phyloP scores from a whole-genome alignment of 2,888 invertebrate genomes.

The Standfussiana lucernea region DNA sequence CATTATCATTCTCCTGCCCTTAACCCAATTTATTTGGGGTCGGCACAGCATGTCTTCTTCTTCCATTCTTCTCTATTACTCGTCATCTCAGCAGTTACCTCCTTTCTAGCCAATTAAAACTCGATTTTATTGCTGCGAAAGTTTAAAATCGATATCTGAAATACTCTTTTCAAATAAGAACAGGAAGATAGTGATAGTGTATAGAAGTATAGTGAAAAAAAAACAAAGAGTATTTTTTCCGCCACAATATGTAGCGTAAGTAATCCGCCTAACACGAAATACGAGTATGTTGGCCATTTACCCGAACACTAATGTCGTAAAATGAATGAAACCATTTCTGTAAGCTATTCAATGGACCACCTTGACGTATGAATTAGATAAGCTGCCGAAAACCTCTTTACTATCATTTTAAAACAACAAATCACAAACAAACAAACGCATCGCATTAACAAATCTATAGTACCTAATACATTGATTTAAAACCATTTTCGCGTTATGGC shows the following conservation, averaged over 20 bases:
- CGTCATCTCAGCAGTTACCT: no score
- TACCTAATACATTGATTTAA: no score
- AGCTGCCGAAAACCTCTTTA: not conserved
- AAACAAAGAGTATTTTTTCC: slow-evolving; percentile 29
- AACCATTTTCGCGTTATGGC: no score
- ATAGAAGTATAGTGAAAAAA: not conserved
- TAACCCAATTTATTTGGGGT: no score
- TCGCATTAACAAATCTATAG: no score
- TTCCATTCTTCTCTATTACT: no score
- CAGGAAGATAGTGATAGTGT: not conserved
- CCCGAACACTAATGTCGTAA: slow-evolving; percentile 72
- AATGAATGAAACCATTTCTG: slow-evolving; percentile 72
- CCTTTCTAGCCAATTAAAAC: no score
- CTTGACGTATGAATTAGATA: slow-evolving; percentile 35
- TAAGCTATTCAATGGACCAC: slow-evolving; percentile 68
- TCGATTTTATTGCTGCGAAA: not conserved
- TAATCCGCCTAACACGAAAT: slow-evolving; percentile 66
- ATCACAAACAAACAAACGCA: no score
- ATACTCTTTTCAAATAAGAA: not conserved
- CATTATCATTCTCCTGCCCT: no score
- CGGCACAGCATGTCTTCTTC: no score
- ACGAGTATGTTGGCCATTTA: slow-evolving; percentile 67
- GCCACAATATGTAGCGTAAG: slow-evolving; percentile 43
- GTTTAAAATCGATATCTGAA: no score
- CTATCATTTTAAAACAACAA: no score